Percentiles rank a stretch among this genome's conserved stretches.
phyloP scores from a whole-genome alignment of 2,113 vertebrate genomes.

The Clarias gariepinus region DNA sequence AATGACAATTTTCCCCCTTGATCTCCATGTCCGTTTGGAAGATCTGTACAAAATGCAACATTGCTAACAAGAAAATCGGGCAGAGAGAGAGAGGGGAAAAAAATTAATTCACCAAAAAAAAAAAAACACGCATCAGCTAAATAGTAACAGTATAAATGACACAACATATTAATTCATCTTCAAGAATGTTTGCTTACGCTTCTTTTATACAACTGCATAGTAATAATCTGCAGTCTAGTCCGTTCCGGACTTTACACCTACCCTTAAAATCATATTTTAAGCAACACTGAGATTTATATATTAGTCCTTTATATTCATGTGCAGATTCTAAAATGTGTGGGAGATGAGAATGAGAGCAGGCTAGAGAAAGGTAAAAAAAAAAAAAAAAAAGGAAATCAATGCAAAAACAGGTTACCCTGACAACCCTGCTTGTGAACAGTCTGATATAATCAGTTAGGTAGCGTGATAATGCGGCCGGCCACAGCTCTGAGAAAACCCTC shows the following conservation, averaged over 20 bases:
- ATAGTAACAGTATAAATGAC: too few relatives aligned
- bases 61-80: too few relatives aligned
- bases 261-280: neutral
- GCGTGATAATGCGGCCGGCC: neutral
- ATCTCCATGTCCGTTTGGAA: too few relatives aligned
- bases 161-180: neutral
- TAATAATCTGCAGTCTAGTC: neutral
- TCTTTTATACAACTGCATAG: neutral
- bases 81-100: too few relatives aligned
- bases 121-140: too few relatives aligned
- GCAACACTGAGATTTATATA: neutral
- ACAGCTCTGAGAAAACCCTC: neutral
- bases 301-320: neutral
- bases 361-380: neutral
- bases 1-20: too few relatives aligned
- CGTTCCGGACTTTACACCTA: neutral
- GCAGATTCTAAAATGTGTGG: neutral
- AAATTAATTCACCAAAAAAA: too few relatives aligned
- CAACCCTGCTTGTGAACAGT: constrained; percentile 15
- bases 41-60: too few relatives aligned
- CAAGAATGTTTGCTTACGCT: neutral
- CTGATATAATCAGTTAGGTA: neutral
- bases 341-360: neutral
- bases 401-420: constrained; percentile 14
- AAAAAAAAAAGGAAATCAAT: neutral